Percentiles rank a stretch among this genome's conserved stretches.
Evolutionary conservation across 2,797 vertebrate genomes (phyloP).

Genomic region (Esox masquinongy): DNA sequence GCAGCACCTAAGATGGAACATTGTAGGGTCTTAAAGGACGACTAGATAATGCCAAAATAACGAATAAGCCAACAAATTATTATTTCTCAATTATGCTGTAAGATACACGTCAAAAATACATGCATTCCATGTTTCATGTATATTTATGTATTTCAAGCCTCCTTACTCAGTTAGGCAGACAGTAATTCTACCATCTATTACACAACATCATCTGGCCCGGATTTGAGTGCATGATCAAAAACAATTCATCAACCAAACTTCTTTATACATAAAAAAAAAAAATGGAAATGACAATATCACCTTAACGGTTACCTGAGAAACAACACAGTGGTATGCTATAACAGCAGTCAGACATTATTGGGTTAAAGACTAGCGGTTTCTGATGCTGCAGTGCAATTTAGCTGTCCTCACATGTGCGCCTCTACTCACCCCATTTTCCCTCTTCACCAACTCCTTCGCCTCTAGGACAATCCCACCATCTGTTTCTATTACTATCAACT

Average conservation of each 20-base stretch:
- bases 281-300: background rate
- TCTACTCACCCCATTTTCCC: conserved; percentile 54
- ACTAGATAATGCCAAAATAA: no score
- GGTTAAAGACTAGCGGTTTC: background rate
- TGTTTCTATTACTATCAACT: conserved; percentile 3
- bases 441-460: background rate
- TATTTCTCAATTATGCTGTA: no score
- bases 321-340: background rate
- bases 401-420: background rate
- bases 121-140: no score
- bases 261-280: background rate
- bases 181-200: background rate
- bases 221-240: background rate
- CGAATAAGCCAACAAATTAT: no score
- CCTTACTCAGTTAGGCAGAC: background rate
- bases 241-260: background rate
- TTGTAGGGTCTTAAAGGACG: no score
- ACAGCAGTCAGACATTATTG: background rate
- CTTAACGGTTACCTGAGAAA: background rate
- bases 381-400: background rate
- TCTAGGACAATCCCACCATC: background rate
- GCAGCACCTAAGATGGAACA: no score
- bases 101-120: no score
- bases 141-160: background rate
- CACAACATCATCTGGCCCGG: background rate